Conservation (phyloP, 2,797 vertebrate genomes). For the Euthynnus affinis region DNA sequence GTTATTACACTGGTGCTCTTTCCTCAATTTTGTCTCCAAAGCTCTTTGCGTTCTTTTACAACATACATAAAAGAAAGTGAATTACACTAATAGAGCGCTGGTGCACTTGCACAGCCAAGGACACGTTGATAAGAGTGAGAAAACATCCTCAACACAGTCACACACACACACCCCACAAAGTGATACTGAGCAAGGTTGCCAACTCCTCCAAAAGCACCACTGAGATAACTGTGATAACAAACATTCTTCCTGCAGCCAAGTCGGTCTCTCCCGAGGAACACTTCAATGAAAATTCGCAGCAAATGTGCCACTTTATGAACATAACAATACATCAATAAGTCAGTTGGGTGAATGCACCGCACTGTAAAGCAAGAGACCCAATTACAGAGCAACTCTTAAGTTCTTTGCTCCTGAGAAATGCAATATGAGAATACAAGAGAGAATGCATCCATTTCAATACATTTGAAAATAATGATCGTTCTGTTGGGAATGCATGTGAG, state of each 20-base stretch:
- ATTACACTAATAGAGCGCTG: conserved; percentile 71
- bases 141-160: conserved; percentile 75
- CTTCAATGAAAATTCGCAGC: conserved; percentile 81
- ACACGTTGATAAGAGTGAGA: conserved; percentile 77
- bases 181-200: conserved; percentile 79
- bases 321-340: conserved; percentile 81
- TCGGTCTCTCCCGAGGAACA: conserved; percentile 78
- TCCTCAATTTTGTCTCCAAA: conserved; percentile 39
- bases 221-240: conserved; percentile 84
- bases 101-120: conserved; percentile 78
- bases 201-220: conserved; percentile 82
- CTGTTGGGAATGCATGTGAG: conserved; percentile 60
- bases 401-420: conserved; percentile 69
- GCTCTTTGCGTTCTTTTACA: conserved; percentile 51
- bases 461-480: conserved; percentile 63
- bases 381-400: conserved; percentile 77
- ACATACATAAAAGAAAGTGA: conserved; percentile 73
- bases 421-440: conserved; percentile 61
- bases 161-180: conserved; percentile 68
- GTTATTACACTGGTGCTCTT: conserved; percentile 6
- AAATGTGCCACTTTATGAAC: conserved; percentile 80
- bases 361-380: conserved; percentile 76
- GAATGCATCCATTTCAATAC: conserved; percentile 56
- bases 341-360: conserved; percentile 67
- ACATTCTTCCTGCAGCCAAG: conserved; percentile 81